Evolutionary conservation across 2,888 invertebrate genomes (phyloP), one percentile per base, ranked within the genome.

Genomic region (Cabera pusaria): DNA sequence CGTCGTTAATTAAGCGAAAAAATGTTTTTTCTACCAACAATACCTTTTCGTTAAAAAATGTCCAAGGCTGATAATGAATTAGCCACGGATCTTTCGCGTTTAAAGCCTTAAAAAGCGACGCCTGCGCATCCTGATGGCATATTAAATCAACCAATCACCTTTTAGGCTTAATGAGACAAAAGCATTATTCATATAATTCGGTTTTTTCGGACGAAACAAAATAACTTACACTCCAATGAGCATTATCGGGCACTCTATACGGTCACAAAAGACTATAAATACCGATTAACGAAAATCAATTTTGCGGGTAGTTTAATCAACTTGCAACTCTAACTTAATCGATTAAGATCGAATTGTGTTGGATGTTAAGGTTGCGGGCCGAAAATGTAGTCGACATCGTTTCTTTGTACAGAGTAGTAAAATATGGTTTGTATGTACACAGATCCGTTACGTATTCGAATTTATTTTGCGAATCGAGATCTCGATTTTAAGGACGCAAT

Each of bases 161-260:
- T 84, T 63, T 79, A 72, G 43, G 83, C 72, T 74, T 83, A 84
- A 84, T 83, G 82, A 84, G 83, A 82, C 78, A 81, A 79, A 83
- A 63, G 72, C 68, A 72, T 75, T 72, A 77, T 74, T 79, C 74
- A 72, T 77, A 72, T 66, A 64, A 64, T 62, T 55, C 65, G 7
- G 34, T 49, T 72, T 74, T 71, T 75, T 71, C 68, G 57, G 10
- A 62, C 64, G 44, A 65, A 64, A 75, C 75, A 69, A 76, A 72
- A 81, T 82, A 81, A 82, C 74, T 81, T 74, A 78, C 73, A 67
- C 72, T 64, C 42, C 69, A 76, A 72, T 78, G 76, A 74, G 72
- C 69, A 75, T 80, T 77, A 73, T 71, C 75, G 75, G 53, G 59
- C 73, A 66, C 77, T 75, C 67, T 63, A 64, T 78, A 75, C 62